Conservation (phyloP, 1,140 invertebrate species). For the Oncopeltus fasciatus region DNA sequence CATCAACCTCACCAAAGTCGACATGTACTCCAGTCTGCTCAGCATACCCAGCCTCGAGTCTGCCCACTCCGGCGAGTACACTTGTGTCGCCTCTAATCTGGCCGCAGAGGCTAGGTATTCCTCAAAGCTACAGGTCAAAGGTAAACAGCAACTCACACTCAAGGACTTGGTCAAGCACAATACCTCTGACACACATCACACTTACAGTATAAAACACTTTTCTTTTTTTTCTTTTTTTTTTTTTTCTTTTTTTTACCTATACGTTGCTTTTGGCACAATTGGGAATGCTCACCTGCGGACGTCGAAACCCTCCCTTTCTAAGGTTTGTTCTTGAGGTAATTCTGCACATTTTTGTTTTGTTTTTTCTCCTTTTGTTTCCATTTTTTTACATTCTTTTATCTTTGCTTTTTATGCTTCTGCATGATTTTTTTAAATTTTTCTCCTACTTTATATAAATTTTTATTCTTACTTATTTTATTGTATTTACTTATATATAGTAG, state of each 20-base stretch:
- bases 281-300: conserved; percentile 39
- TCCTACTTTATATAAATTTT: conserved; percentile 21
- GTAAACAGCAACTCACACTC: conserved; percentile 34
- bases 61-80: conserved; percentile 63
- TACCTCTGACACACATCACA: conserved; percentile 19
- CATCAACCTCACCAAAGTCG: conserved; percentile 53
- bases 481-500: neutral
- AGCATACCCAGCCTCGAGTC: conserved; percentile 60
- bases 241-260: too few relatives aligned
- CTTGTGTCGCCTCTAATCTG: conserved; percentile 63
- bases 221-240: neutral
- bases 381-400: conserved; percentile 22
- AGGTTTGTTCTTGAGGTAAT: conserved; percentile 38
- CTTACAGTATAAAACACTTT: conserved; percentile 7
- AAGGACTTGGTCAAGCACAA: too few relatives aligned
- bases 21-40: conserved; percentile 58
- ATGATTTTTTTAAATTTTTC: conserved; percentile 17
- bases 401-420: conserved; percentile 14
- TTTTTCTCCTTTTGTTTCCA: conserved; percentile 17
- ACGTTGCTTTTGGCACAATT: conserved; percentile 40
- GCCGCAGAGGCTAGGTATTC: conserved; percentile 65
- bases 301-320: conserved; percentile 31
- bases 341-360: conserved; percentile 23
- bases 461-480: too few relatives aligned
- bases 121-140: conserved; percentile 67